A percentile compares a stretch with the other conserved stretches of the same genome.
Conservation (phyloP, 2,888 invertebrate species). For the Drosophila lutescens region DNA sequence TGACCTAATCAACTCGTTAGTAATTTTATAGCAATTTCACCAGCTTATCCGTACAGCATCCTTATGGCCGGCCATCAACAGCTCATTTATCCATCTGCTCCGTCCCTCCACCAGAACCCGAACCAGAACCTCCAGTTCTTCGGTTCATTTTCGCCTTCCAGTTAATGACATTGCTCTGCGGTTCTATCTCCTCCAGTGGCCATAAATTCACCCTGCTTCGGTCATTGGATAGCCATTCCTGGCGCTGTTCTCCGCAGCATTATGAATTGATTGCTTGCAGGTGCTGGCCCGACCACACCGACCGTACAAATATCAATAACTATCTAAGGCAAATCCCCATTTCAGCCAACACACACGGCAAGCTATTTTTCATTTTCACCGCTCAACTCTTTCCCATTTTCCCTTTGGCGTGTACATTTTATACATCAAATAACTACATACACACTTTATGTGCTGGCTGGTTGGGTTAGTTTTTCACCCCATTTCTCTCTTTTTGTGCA, state of each 20-base stretch:
- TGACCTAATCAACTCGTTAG: conserved; percentile 38
- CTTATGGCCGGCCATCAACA: conserved; percentile 49
- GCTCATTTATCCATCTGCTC: conserved; percentile 34
- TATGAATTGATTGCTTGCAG: conserved; percentile 70
- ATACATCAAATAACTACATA: conserved; percentile 21
- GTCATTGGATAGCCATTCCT: conserved; percentile 41
- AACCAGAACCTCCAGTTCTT: conserved; percentile 16
- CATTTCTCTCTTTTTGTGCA: conserved; percentile 40
- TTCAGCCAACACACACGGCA: conserved; percentile 7
- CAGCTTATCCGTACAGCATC: conserved; percentile 46
- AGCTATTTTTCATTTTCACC: conserved; percentile 66
- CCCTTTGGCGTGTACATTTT: conserved; percentile 26
- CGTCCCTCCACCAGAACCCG: not conserved
- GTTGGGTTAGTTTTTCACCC: conserved; percentile 11
- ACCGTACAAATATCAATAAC: conserved; percentile 65
- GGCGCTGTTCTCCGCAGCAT: conserved; percentile 44
- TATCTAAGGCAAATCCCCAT: conserved; percentile 53
- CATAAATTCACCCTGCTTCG: conserved; percentile 23
- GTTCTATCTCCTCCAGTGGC: conserved; percentile 7
- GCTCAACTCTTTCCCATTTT: conserved; percentile 49
- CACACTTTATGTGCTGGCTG: conserved; percentile 13
- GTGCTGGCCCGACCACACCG: conserved; percentile 39
- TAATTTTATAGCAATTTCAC: conserved; percentile 58
- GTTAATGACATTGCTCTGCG: conserved; percentile 56
- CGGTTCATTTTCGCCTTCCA: conserved; percentile 45